Evolutionary conservation across 2,113 vertebrate species (phyloP), one percentile per base, ranked within the genome.

Genomic region (Pluvianellus socialis): DNA sequence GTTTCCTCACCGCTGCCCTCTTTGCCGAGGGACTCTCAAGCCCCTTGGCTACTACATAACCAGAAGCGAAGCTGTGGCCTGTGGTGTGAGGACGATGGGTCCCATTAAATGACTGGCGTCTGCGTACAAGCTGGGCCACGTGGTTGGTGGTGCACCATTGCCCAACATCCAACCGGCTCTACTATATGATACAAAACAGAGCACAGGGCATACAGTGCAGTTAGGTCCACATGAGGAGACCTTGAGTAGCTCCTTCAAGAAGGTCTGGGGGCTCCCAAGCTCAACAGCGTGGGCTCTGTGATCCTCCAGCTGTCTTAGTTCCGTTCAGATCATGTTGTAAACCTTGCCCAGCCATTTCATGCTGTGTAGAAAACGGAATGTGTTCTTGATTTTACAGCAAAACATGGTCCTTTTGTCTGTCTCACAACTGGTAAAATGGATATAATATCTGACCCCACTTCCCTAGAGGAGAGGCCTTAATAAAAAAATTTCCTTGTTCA

Each of bases 231-330:
- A 3, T 21, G 44, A 68, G 40, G 62, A 65, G 44, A 35, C 33
- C 5, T 7, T 42, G 22, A 77, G 30, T 35, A 52, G 50, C 45
- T 81, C 33, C 45, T 88, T 92, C 19, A 30, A 16, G 68, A 65
- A 56, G 47, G 19, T 65, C 14, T 44, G 4, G 20, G 45, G n/a
- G 11, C 42, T 68, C 40, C 35, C 45, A 82, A 62, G 30, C 61
- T 82, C 42, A 44, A 23, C 33, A 49, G 17, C 0, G 0, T 71
- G 47, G 47, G 52, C 33, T 92, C 49, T 68, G 38, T 3, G 3
- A 21, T 88, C 75, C 23, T 79, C 35, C 40, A 65, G 27, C 28
- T 14, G 1, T 75, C 58, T 72, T 68, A 50, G 12, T 42, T 24
- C 0, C 2, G 27, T 66, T 75, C 56, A 82, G 45, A 62, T 22